phyloP scores from a whole-genome alignment of 2,797 vertebrate genomes.

The Brachymystax lenok region DNA sequence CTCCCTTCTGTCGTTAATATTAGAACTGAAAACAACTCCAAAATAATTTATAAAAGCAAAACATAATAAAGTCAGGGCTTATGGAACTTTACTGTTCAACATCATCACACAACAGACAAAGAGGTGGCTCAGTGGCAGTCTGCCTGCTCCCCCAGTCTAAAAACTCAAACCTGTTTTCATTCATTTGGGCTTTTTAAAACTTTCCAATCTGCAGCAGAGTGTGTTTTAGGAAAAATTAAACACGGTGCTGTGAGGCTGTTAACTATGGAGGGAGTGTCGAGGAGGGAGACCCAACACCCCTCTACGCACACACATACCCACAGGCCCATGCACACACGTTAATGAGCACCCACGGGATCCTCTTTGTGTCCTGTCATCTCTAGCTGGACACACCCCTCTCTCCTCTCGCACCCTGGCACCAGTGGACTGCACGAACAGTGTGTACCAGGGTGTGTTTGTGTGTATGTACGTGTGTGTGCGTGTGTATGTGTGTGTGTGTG shows the following conservation, averaged over 20 bases:
- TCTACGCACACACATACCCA: slow-evolving; percentile 11
- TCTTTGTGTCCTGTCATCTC: slow-evolving; percentile 20
- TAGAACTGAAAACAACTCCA: slow-evolving; percentile 63
- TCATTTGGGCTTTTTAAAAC: slow-evolving; percentile 54
- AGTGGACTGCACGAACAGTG: neutral
- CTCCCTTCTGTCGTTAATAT: slow-evolving; percentile 36
- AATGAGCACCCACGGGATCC: slow-evolving; percentile 17
- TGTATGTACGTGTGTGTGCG: neutral
- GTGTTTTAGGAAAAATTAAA: slow-evolving; percentile 70
- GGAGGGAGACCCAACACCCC: slow-evolving; percentile 31
- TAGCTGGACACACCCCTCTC: neutral
- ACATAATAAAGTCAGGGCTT: slow-evolving; percentile 54
- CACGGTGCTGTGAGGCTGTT: slow-evolving; percentile 41
- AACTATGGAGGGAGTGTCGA: slow-evolving; percentile 46
- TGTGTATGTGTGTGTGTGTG: slow-evolving; percentile 9
- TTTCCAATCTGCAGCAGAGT: slow-evolving; percentile 59
- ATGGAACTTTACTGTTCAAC: slow-evolving; percentile 61
- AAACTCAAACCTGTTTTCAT: slow-evolving; percentile 53
- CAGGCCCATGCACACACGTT: neutral
- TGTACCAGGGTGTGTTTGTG: too few species aligned
- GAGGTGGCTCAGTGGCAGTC: slow-evolving; percentile 36
- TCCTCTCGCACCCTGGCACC: neutral
- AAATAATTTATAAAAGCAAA: slow-evolving; percentile 55
- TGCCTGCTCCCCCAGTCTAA: slow-evolving; percentile 57
- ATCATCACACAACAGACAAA: slow-evolving; percentile 57